Percentiles rank a stretch among this genome's conserved stretches.
Conservation (phyloP, 2,113 vertebrate genomes). For the Ivindomyrus marchei region DNA sequence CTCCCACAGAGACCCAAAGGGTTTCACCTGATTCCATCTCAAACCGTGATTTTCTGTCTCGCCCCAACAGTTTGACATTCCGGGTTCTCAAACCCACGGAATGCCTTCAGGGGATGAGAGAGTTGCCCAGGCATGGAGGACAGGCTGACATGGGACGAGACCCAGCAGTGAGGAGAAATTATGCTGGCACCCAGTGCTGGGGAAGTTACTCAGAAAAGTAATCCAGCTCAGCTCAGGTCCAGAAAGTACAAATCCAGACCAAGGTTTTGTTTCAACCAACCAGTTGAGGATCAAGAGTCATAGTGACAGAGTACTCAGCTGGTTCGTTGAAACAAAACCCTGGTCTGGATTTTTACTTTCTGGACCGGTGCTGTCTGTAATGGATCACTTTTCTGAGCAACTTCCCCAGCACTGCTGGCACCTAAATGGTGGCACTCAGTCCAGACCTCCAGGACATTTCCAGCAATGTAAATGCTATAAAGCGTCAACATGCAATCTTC, state of each 20-base stretch:
- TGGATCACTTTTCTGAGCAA: too few species aligned
- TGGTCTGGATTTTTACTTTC: too few species aligned
- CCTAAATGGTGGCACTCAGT: neutral
- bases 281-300: neutral
- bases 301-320: too few species aligned
- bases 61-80: neutral
- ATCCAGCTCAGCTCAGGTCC: neutral
- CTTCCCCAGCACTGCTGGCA: too few species aligned
- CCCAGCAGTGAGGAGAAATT: neutral
- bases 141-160: neutral
- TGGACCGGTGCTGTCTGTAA: too few species aligned
- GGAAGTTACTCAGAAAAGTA: neutral
- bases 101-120: neutral
- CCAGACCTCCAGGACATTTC: neutral
- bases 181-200: neutral
- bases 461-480: neutral
- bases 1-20: constrained; percentile 21
- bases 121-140: neutral
- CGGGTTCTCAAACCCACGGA: neutral
- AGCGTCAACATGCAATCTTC: neutral
- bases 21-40: constrained; percentile 27
- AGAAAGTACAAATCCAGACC: neutral
- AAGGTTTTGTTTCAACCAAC: neutral
- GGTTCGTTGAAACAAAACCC: too few species aligned
- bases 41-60: neutral